Evolutionary conservation across 2,888 invertebrate genomes (phyloP).

Genomic region (Eumerus sabulonum): DNA sequence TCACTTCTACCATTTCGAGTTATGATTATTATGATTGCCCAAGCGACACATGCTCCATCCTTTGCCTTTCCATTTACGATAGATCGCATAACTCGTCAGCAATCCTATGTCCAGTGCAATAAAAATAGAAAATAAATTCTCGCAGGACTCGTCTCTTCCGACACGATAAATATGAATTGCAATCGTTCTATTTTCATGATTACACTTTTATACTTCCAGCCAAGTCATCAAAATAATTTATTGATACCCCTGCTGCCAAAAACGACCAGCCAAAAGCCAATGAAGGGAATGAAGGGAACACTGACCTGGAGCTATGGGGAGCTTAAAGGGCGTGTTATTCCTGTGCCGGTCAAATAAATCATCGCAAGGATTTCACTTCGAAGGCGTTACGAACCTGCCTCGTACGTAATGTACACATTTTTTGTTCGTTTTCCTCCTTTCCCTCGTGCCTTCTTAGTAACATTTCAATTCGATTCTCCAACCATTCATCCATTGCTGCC

Average conservation of each 20-base stretch:
- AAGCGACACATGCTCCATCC: conserved; percentile 26
- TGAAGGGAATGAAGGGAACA: conserved; percentile 17
- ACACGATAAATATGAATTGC: conserved; percentile 43
- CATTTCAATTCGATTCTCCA: conserved; percentile 59
- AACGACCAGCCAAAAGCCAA: no score
- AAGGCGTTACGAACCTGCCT: conserved; percentile 40
- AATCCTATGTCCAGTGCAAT: conserved; percentile 35
- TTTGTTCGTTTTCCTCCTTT: conserved; percentile 30
- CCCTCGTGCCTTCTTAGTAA: conserved; percentile 22
- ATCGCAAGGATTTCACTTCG: conserved; percentile 49
- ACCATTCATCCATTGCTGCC: not conserved
- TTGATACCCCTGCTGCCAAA: conserved; percentile 33
- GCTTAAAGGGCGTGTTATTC: conserved; percentile 63
- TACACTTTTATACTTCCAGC: conserved; percentile 39
- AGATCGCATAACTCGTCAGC: conserved; percentile 16
- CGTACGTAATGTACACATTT: conserved; percentile 10
- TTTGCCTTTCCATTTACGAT: conserved; percentile 40
- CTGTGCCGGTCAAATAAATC: conserved; percentile 61
- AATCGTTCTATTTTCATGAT: conserved; percentile 45
- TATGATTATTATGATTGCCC: conserved; percentile 65
- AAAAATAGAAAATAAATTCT: conserved; percentile 47
- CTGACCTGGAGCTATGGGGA: conserved; percentile 24
- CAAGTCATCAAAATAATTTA: conserved; percentile 63
- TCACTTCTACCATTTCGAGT: conserved; percentile 25
- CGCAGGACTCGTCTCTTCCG: conserved; percentile 8